These are phyloP conservation scores for Pseudolaguvia tuberculata DNA, from an alignment of 2,113 vertebrate genomes.

Conservation along the genomic window DNA sequence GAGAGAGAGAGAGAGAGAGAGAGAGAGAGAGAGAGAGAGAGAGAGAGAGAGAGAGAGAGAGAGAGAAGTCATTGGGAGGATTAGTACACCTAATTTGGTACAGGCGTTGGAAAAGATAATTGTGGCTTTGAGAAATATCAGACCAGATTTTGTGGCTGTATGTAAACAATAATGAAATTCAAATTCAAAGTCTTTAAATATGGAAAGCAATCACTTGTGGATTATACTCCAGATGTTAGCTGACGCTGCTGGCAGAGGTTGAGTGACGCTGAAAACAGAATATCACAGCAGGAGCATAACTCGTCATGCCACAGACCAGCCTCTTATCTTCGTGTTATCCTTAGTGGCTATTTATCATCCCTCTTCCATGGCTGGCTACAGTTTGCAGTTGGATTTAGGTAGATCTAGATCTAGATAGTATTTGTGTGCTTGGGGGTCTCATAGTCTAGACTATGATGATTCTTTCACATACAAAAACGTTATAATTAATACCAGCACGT, in stretches of 20 bases:
- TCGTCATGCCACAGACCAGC: neutral
- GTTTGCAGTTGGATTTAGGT: constrained; percentile 19
- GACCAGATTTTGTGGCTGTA: neutral
- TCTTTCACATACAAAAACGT: constrained; percentile 25
- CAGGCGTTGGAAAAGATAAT: neutral
- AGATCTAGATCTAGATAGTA: constrained; percentile 4
- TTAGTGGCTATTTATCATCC: constrained; percentile 10
- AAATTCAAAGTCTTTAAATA: constrained; percentile 30
- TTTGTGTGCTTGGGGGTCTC: constrained; percentile 14
- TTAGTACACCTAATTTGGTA: neutral
- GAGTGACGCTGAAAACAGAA: constrained; percentile 26
- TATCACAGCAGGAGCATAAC: constrained; percentile 32
- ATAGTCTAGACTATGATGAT: constrained; percentile 10
- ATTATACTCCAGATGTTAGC: constrained; percentile 45
- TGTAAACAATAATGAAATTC: constrained; percentile 11
- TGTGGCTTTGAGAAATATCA: neutral
- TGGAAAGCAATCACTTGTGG: constrained; percentile 35
- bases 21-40: neutral
- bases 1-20: too few species aligned
- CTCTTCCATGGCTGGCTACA: constrained; percentile 2
- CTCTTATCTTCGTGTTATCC: constrained; percentile 2
- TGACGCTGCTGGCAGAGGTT: constrained; percentile 34
- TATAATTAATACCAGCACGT: constrained; percentile 27
- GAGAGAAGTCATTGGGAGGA: neutral
- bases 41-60: constrained; percentile 1